These are phyloP conservation scores for Callospermophilus lateralis DNA, from an alignment of 2,113 vertebrate species.

Conservation along the genomic window DNA sequence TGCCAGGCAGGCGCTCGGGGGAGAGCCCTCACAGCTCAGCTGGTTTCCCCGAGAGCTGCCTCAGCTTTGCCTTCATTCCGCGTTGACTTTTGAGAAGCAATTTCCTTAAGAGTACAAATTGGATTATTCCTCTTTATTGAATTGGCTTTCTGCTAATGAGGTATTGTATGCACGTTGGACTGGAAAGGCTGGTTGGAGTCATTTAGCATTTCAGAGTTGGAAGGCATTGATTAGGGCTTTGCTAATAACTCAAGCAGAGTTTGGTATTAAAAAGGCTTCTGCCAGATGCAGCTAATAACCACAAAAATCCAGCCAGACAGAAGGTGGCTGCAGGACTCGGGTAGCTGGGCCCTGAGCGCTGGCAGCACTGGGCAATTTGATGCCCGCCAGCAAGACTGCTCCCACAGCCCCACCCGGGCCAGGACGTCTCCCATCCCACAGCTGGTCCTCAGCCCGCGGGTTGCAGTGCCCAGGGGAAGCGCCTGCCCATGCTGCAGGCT, in stretches of 20 bases:
- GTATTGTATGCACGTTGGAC: not conserved
- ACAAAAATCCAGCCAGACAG: not conserved
- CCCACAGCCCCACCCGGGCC: too few species aligned
- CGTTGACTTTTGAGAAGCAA: conserved; percentile 46
- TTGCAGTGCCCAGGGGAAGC: too few species aligned
- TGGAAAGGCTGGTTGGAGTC: conserved; percentile 42
- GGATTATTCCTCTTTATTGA: conserved; percentile 69
- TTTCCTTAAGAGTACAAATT: conserved; percentile 76
- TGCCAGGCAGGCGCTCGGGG: conserved; percentile 14
- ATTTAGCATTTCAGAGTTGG: conserved; percentile 40
- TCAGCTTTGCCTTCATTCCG: not conserved
- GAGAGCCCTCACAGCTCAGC: not conserved
- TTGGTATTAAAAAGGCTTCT: conserved; percentile 17
- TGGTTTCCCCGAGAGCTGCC: not conserved
- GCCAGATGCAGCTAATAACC: not conserved
- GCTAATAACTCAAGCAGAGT: conserved; percentile 1
- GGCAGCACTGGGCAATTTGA: not conserved
- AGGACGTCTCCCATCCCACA: too few species aligned
- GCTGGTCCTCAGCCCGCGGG: too few species aligned
- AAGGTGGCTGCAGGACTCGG: not conserved
- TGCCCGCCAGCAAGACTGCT: not conserved
- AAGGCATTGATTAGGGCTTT: conserved; percentile 59
- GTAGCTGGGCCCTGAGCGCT: not conserved
- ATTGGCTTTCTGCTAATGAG: conserved; percentile 67
- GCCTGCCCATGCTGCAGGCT: too few species aligned